A percentile compares a stretch with the other conserved stretches of the same genome.
Evolutionary conservation across 2,113 vertebrate species (phyloP).

Genomic region (Scolopax mira): DNA sequence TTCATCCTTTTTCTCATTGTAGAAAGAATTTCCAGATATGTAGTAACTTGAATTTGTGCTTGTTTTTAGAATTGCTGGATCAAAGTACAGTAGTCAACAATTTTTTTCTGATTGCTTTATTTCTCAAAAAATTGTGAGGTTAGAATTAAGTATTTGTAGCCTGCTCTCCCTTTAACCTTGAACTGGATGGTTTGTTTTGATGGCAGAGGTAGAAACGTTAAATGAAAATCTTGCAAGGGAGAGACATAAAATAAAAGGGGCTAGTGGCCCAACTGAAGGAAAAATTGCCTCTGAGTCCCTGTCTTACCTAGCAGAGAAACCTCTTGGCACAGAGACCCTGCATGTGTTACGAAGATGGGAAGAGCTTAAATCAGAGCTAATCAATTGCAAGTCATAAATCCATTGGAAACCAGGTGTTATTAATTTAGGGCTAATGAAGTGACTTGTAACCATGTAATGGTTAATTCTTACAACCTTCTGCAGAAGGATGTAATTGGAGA

Average conservation of each 20-base stretch:
- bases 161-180: background rate
- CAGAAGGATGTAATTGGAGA: background rate
- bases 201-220: background rate
- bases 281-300: background rate
- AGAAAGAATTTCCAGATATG: background rate
- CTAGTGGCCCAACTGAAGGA: background rate
- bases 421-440: conserved; percentile 36
- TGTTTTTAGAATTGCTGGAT: background rate
- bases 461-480: conserved; percentile 34
- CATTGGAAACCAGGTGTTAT: conserved; percentile 26
- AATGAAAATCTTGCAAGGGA: background rate
- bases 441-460: conserved; percentile 36
- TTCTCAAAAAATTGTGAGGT: background rate
- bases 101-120: background rate
- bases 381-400: conserved; percentile 3
- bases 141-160: background rate
- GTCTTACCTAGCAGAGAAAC: background rate
- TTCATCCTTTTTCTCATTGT: background rate
- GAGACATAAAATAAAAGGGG: background rate
- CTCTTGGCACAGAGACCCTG: background rate
- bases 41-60: background rate
- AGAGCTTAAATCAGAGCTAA: background rate
- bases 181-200: background rate
- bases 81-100: background rate
- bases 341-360: background rate